phyloP scores from a whole-genome alignment of 2,888 invertebrate species.

The Desoria tigrina region DNA sequence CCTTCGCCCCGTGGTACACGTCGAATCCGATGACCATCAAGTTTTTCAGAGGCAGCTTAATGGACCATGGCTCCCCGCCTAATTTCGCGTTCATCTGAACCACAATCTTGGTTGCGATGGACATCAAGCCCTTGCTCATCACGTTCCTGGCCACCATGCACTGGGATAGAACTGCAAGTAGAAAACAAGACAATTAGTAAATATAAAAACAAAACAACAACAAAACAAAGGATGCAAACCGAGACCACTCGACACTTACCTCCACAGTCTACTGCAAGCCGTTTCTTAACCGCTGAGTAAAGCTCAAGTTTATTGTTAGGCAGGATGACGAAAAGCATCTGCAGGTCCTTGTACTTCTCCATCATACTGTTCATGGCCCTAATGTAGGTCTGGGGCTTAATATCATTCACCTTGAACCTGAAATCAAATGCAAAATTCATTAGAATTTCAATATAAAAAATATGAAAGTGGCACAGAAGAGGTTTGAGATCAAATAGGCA shows the following conservation, averaged over 20 bases:
- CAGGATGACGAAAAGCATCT: conserved; percentile 59
- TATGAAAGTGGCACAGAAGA: neutral
- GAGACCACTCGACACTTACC: conserved; percentile 20
- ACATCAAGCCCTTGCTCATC: conserved; percentile 39
- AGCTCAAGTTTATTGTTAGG: conserved; percentile 60
- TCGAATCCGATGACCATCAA: conserved; percentile 46
- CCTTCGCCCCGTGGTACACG: conserved; percentile 36
- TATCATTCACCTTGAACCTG: conserved; percentile 23
- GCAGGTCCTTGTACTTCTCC: conserved; percentile 32
- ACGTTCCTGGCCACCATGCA: conserved; percentile 50
- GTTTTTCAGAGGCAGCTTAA: conserved; percentile 65
- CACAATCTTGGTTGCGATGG: conserved; percentile 59
- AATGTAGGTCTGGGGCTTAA: conserved; percentile 1
- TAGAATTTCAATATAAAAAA: neutral
- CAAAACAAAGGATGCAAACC: too few species aligned
- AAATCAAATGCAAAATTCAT: conserved; percentile 3
- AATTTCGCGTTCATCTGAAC: conserved; percentile 65
- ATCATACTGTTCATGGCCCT: neutral
- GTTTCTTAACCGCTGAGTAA: conserved; percentile 61
- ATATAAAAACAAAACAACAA: too few species aligned
- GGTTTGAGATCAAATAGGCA: neutral
- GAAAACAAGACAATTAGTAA: neutral
- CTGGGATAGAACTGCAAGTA: conserved; percentile 45
- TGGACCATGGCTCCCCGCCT: conserved; percentile 86
- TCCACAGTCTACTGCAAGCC: conserved; percentile 34